Evolutionary conservation across 1,140 invertebrate genomes (phyloP).

Genomic region (Mercenaria mercenaria): DNA sequence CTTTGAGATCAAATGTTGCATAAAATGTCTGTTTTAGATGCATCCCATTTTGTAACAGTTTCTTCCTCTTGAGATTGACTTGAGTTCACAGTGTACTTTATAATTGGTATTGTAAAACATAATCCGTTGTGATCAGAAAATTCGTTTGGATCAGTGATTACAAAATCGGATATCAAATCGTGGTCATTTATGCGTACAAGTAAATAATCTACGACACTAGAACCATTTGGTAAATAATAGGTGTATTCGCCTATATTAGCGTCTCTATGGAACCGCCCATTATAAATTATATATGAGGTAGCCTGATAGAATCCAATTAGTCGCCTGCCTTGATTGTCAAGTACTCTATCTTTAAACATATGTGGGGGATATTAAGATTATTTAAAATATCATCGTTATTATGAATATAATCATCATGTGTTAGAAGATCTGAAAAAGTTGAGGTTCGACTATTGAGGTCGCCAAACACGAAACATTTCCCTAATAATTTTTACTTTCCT

Average conservation of each 20-base stretch:
- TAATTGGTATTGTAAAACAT: neutral
- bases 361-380: neutral
- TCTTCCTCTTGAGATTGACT: too few species aligned
- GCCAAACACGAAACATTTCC: neutral
- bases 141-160: neutral
- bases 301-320: constrained; percentile 28
- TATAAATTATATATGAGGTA: neutral
- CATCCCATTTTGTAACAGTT: too few species aligned
- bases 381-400: neutral
- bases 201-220: neutral
- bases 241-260: too few species aligned
- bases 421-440: neutral
- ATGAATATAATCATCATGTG: neutral
- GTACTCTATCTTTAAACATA: neutral
- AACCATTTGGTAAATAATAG: too few species aligned
- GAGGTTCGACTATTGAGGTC: too few species aligned
- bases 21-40: too few species aligned
- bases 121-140: neutral
- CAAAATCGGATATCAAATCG: neutral
- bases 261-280: constrained; percentile 2
- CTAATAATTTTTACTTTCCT: constrained; percentile 25
- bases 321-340: neutral
- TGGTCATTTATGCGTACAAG: neutral
- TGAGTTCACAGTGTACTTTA: too few species aligned
- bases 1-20: neutral